Base-by-base conservation (phyloP, 2,888 invertebrate genomes). In the Hecatera dysodea region DNA sequence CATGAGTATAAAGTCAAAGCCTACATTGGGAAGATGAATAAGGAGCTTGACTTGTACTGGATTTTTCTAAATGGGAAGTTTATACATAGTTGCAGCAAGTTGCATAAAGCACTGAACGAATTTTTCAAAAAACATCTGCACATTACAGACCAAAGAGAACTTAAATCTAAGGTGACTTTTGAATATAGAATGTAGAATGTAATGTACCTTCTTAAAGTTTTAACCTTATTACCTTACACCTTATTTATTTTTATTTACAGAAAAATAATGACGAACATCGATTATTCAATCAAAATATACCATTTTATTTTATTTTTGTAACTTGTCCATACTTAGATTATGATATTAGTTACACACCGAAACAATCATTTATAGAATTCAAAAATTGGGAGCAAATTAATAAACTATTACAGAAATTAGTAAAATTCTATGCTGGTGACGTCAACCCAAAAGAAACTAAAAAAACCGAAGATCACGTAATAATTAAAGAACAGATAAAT, bases 61-160 rank as follows among this genome's bases (percentile, higher is more conserved):
- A 92, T 98, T 59, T 98, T 96, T 90, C 93, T 98, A 8, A 98
- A 98, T 92, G 96, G 96, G 80, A 94, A 97, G 79, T 94, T 95
- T 53, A 89, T 98, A 5, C 81, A 91, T 60, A 96, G 96, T 72
- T 55, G 36, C 62, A 94, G 96, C 46, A 96, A 95, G 89, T 67
- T 95, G 24, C 90, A 94, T 76, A 90, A 90, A 70, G 81, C 90
- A 50, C 55, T 94, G 1, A 88, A 92, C 78, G 81, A 85, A 11
- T 77, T 81, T 63, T 83, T 95, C n/a, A 83, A 68, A 46, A 92
- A 90, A 67, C 27, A 60, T 66, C 53, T 78, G 9, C 33, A n/a
- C 2, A 50, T 82, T 9, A 89, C 79, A 62, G 68, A 56, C 12
- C 78, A 60, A 46, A 86, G 67, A 33, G 84, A 73, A 67, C 11